Conservation (phyloP, 2,797 vertebrate genomes). For the Crypturellus tataupa region DNA sequence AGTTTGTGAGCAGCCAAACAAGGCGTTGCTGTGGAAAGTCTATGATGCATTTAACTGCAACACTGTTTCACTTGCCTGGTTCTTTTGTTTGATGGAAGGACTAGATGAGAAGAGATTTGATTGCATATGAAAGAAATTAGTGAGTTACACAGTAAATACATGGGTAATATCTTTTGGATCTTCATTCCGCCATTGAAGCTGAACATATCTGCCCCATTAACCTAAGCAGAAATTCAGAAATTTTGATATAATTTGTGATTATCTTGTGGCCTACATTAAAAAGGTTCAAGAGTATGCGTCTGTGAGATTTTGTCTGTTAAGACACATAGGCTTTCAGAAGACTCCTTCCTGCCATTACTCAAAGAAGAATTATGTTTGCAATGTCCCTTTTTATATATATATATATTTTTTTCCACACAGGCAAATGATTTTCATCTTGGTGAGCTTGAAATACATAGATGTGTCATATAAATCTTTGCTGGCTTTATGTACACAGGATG, state of each 20-base stretch:
- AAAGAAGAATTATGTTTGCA: background rate
- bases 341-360: background rate
- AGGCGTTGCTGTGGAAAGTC: background rate
- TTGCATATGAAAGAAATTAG: background rate
- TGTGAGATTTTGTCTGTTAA: background rate
- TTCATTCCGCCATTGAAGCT: background rate
- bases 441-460: background rate
- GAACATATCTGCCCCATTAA: background rate
- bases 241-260: background rate
- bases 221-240: background rate
- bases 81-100: background rate
- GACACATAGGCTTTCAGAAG: background rate
- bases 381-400: background rate
- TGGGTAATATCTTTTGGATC: background rate
- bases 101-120: background rate
- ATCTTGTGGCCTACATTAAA: background rate
- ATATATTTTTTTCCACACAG: background rate
- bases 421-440: background rate
- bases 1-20: background rate
- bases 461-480: background rate
- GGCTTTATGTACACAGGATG: background rate
- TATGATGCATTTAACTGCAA: conserved; percentile 24
- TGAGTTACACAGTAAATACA: background rate
- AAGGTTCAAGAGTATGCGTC: fast-evolving
- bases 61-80: background rate